Conservation (phyloP, 2,888 invertebrate species). For the Aradus depressus region DNA sequence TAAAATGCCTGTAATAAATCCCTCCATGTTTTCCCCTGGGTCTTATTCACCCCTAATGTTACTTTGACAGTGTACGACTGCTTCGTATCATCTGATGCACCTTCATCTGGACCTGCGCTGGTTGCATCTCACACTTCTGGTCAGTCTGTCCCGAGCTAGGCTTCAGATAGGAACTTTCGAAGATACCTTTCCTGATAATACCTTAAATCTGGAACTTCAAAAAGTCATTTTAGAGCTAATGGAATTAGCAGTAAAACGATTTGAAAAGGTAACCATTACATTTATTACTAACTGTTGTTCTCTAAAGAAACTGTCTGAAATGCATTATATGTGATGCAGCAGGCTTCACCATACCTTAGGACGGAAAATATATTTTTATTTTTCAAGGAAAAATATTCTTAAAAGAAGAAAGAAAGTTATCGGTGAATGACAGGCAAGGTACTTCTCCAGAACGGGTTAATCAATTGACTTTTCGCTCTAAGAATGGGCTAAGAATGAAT, state of each 20-base stretch:
- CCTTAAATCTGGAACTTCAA: neutral
- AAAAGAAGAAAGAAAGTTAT: neutral
- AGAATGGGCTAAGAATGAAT: too few relatives aligned
- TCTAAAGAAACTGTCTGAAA: slow-evolving; percentile 8
- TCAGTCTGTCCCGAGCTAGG: slow-evolving; percentile 25
- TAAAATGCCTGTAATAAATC: too few relatives aligned
- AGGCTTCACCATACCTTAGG: neutral
- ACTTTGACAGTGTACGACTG: slow-evolving; percentile 37
- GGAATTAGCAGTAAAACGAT: slow-evolving; percentile 33
- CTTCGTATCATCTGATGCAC: slow-evolving; percentile 42
- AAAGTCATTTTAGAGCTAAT: slow-evolving; percentile 24
- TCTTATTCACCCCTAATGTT: slow-evolving; percentile 10
- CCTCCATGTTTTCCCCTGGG: too few relatives aligned
- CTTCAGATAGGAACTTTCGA: slow-evolving; percentile 26
- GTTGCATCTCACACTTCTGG: slow-evolving; percentile 36
- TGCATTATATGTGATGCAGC: neutral
- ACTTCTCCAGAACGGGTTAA: too few relatives aligned
- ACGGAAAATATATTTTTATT: slow-evolving; percentile 8
- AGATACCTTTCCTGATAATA: slow-evolving; percentile 4
- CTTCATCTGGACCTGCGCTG: slow-evolving; percentile 41
- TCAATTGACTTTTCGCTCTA: too few relatives aligned
- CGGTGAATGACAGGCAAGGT: too few relatives aligned
- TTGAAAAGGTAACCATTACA: slow-evolving; percentile 36
- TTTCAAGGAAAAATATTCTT: neutral
- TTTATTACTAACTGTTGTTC: slow-evolving; percentile 21